A percentile compares a stretch with the other conserved stretches of the same genome.
Conservation (phyloP, 2,113 vertebrate genomes). For the Telmatochromis bifrenatus region DNA sequence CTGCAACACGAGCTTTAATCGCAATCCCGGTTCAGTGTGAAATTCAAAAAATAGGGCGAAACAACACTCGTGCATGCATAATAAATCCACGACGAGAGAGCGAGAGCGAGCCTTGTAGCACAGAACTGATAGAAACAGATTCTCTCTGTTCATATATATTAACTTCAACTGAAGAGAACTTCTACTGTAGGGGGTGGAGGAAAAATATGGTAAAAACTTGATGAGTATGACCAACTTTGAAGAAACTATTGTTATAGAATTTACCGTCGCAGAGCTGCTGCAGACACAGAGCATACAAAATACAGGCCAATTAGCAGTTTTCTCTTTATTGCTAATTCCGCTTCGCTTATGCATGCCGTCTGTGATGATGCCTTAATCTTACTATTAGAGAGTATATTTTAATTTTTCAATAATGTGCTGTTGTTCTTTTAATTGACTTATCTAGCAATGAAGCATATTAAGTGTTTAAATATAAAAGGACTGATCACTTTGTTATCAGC, state of each 20-base stretch:
- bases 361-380: background rate
- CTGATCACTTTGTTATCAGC: background rate
- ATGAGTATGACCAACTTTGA: background rate
- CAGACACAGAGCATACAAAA: background rate
- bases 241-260: background rate
- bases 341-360: background rate
- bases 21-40: background rate
- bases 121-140: constrained; percentile 12
- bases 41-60: constrained; percentile 10
- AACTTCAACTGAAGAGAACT: background rate
- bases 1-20: constrained; percentile 16
- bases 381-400: background rate
- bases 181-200: background rate
- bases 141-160: constrained; percentile 31
- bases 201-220: background rate
- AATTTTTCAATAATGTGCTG: background rate
- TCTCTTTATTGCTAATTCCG: background rate
- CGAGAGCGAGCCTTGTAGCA: background rate
- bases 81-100: background rate
- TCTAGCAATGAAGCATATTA: background rate
- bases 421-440: background rate
- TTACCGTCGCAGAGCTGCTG: background rate
- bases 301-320: background rate
- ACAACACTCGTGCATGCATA: constrained; percentile 29
- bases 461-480: background rate